Base-by-base conservation (phyloP, 2,113 vertebrate species). In the Ophthalmolycus amberensis region DNA sequence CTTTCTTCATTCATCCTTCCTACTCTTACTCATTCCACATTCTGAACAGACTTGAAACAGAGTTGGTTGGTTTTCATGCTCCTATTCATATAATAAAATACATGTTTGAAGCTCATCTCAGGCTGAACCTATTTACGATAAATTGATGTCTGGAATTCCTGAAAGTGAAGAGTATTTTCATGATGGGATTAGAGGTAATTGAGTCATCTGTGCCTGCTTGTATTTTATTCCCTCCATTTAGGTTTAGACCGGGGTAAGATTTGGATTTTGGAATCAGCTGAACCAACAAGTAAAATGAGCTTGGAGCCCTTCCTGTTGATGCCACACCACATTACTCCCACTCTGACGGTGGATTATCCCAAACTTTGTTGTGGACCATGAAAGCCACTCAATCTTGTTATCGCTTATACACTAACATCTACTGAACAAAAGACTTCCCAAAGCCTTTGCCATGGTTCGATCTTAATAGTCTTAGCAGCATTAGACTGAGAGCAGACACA, bases 381-480 rank as follows among this genome's bases (percentile, higher is more conserved):
- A 93, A 88, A 92, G 83, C 77, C 85, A 88, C 80, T 92, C 89
- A 90, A 90, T 93, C 88, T 91, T 85, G 82, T 93, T 92, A 94
- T 92, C 89, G 40, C 87, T 59, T 80, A 74, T 77, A 80, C 89
- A 86, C 87, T 79, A 93, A 92, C 83, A 94, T 91, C 83, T 82
- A 75, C 77, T 82, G 76, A 87, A 91, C 82, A 85, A 93, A 92
- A 88, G 85, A 91, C 82, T 89, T 90, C 84, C 87, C 70, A 87
- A 87, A 92, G 89, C 89, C 83, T 86, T 92, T 83, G 77, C 76
- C 85, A 90, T 91, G 89, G 90, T 92, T 91, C 89, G 48, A 88
- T 92, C 88, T 86, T 91, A 91, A 92, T 87, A 90, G 86, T 90
- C 88, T 94, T 91, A 93, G 84, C 85, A 72, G 92, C 79, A 90